Base-by-base conservation (phyloP, 2,797 vertebrate genomes). In the Sandelia bainsii region DNA sequence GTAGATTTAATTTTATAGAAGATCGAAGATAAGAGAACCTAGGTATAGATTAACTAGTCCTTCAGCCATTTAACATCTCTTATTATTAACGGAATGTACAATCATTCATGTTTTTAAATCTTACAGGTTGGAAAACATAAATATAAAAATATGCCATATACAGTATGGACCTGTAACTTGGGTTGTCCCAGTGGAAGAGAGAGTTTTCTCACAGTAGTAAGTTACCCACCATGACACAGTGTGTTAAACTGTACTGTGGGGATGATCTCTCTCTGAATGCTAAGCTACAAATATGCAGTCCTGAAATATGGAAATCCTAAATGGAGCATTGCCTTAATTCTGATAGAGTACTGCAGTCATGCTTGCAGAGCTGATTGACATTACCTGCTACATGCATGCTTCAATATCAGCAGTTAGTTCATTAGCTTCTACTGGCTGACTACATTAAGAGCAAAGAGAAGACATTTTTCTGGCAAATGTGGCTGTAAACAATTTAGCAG, bases 41-140 rank as follows among this genome's bases (percentile, higher is more conserved):
- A 87, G 86, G 81, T 90, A 91, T 92, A 92, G 75, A 57, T 44
- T 5, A 25, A 52, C 22, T 65, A 62, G 50, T 62, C 59, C 48
- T 79, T 81, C 66, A 80, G 74, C 64, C 64, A 27, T 79, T 75
- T 79, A 63, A 72, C 62, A 62, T 50, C 50, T 58, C 50, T 19
- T 72, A 62, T 64, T 80, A 62, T 79, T 72, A 64, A 73, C 78
- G 42, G 25, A 51, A 52, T 29, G 49, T 19, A 46, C 22, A 13
- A 14, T 58, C 32, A 42, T 37, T 34, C 45, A 71, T 13, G 5
- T 59, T 49, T 44, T 25, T 37, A 29, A 27, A 11, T 46, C 8
- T 8, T 13, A 46, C 23, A 60, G 34, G 22, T 32, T 13, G 9
- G 11, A 37, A 37, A 37, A 32, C 29, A 25, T 25, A 32, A 32